Conservation (phyloP, 1,140 invertebrate genomes). For the Pinna nobilis region DNA sequence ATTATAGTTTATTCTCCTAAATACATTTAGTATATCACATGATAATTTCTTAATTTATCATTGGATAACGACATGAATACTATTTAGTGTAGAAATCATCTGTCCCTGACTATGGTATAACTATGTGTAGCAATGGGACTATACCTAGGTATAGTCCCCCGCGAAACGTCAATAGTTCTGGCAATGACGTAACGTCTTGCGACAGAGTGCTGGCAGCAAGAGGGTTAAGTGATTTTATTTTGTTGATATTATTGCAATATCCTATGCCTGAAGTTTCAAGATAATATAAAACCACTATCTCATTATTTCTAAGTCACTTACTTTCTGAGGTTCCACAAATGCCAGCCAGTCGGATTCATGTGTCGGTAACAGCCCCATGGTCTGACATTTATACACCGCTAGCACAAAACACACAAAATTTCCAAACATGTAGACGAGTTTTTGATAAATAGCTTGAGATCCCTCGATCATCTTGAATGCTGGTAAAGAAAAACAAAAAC, state of each 20-base stretch:
- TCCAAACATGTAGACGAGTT: conserved; percentile 95
- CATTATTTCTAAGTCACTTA: conserved; percentile 36
- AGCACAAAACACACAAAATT: conserved; percentile 94
- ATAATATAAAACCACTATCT: too few species aligned
- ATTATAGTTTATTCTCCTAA: background rate
- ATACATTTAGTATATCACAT: conserved; percentile 1
- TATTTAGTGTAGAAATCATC: too few species aligned
- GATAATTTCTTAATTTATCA: too few species aligned
- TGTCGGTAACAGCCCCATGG: conserved; percentile 97
- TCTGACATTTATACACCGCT: conserved; percentile 98
- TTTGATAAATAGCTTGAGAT: conserved; percentile 89
- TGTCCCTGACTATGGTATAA: background rate
- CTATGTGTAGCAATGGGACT: too few species aligned
- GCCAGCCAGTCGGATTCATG: conserved; percentile 99
- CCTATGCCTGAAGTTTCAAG: too few species aligned
- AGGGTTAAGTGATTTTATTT: too few species aligned
- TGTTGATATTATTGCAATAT: too few species aligned
- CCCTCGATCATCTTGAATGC: conserved; percentile 98
- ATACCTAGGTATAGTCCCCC: too few species aligned
- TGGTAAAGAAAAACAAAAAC: conserved; percentile 59
- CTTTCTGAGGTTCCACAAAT: conserved; percentile 91
- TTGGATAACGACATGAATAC: too few species aligned
- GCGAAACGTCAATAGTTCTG: too few species aligned
- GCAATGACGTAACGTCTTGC: too few species aligned
- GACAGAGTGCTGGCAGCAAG: too few species aligned